Base-by-base conservation (phyloP, 2,888 invertebrate species). In the Leucophenga maculata region DNA sequence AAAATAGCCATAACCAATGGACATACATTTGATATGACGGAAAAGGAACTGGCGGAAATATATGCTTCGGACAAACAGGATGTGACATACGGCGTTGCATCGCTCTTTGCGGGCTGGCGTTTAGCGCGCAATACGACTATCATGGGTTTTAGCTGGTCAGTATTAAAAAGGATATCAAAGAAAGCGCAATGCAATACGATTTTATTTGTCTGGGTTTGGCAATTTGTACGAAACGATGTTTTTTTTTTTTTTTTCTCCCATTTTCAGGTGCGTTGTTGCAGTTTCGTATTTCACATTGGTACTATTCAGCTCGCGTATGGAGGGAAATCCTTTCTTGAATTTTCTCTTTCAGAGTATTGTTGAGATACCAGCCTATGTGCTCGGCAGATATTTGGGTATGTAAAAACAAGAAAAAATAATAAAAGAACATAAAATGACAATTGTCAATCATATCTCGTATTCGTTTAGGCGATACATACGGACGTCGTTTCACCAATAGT, bases 311-410 rank as follows among this genome's bases (percentile, higher is more conserved):
- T 90, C 90, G 71, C 89, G 88, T 52, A 88, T 91, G 80, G 90
- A 90, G 68, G 92, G 91, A 46, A 93, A 93, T 87, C 92, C 93
- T 13, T 93, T 92, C 83, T 78, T 93, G 72, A 93, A 92, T 85
- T 92, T 92, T 85, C 90, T 92, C 68, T 90, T 91, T 82, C 92
- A 93, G 86, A 90, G 91, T 68, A 77, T 91, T 44, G 91, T 91
- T 22, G 93, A 93, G 86, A 87, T 93, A 52, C 93, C 93, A 0
- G 91, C 91, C 4, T 91, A 91, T 82, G 85, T 92, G 60, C 69
- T 92, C 59, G 93, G 91, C 44, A 90, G 90, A 75, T 90, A 89
- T 77, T 67, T 85, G 74, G 87, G 88, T 88, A 78, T 85, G 86
- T 83, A 26, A 52, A 32, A 20, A 55, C 3, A 55, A 18, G 54